Conservation (phyloP, 2,888 invertebrate genomes). For the Euzophera pinguis region DNA sequence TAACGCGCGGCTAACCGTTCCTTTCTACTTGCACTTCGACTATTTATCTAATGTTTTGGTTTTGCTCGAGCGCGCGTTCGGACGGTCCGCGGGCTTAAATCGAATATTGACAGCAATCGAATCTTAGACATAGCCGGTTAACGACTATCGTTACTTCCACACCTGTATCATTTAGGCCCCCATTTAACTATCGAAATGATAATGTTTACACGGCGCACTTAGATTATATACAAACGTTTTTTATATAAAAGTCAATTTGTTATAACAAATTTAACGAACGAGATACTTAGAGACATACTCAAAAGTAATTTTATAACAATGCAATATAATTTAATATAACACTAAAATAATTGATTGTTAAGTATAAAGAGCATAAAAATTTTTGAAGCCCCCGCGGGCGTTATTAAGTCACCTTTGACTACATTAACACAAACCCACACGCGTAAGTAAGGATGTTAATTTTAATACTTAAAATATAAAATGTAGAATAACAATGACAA, state of each 20-base stretch:
- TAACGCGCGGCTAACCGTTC: neutral
- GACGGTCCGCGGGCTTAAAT: constrained; percentile 4
- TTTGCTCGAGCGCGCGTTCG: neutral
- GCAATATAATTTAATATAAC: constrained; percentile 30
- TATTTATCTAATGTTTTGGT: neutral
- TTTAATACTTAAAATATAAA: constrained; percentile 35
- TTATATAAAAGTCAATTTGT: constrained; percentile 19
- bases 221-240: constrained; percentile 8
- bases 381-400: constrained; percentile 31
- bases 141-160: constrained; percentile 8
- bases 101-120: constrained; percentile 11
- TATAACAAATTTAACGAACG: constrained; percentile 15
- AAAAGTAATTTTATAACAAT: constrained; percentile 26
- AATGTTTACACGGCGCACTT: constrained; percentile 15
- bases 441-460: constrained; percentile 57
- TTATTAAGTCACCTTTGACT: constrained; percentile 43
- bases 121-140: constrained; percentile 1
- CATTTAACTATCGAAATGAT: neutral
- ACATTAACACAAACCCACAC: constrained; percentile 77
- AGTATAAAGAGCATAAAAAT: constrained; percentile 36
- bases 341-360: constrained; percentile 30
- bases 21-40: too few relatives aligned
- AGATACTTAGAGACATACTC: constrained; percentile 10
- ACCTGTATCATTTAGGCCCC: constrained; percentile 8
- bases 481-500: constrained; percentile 34